A percentile compares a stretch with the other conserved stretches of the same genome.
These are phyloP conservation scores for Myopa testacea DNA, from an alignment of 2,888 invertebrate species.

Conservation along the genomic window DNA sequence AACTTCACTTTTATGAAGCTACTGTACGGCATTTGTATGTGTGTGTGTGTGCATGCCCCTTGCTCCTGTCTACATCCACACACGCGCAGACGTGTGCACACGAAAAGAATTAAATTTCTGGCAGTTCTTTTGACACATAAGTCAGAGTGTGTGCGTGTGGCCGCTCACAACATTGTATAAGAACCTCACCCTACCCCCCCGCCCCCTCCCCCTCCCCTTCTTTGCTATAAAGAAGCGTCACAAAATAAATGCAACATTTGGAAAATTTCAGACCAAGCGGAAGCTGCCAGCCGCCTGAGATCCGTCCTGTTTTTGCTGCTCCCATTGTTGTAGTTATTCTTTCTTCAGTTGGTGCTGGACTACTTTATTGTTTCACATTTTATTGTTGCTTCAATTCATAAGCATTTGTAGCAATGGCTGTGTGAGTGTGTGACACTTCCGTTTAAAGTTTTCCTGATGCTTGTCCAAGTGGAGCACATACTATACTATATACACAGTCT, in stretches of 20 bases:
- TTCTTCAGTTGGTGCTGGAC: constrained; percentile 20
- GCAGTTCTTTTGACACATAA: background rate
- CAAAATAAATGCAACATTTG: constrained; percentile 64
- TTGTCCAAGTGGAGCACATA: too few relatives aligned
- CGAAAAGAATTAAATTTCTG: background rate
- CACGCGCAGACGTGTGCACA: background rate
- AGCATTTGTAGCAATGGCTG: constrained; percentile 13
- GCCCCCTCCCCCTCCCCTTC: background rate
- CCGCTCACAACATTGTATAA: too few relatives aligned
- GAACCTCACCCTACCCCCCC: too few relatives aligned
- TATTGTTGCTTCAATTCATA: constrained; percentile 61
- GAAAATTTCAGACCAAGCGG: constrained; percentile 58
- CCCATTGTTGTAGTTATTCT: constrained; percentile 37
- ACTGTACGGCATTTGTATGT: background rate
- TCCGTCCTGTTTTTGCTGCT: constrained; percentile 39
- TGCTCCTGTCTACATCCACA: background rate
- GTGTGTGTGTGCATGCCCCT: background rate
- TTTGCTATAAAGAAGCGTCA: constrained; percentile 53
- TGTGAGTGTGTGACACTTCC: background rate
- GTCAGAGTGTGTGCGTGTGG: too few relatives aligned
- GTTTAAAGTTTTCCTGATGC: too few relatives aligned
- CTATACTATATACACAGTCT: too few relatives aligned
- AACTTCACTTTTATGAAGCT: constrained; percentile 9
- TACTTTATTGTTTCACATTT: constrained; percentile 60
- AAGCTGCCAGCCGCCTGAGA: constrained; percentile 46